These are phyloP conservation scores for Tetraodon nigroviridis DNA, from an alignment of 2,113 vertebrate genomes.

Conservation along the genomic window DNA sequence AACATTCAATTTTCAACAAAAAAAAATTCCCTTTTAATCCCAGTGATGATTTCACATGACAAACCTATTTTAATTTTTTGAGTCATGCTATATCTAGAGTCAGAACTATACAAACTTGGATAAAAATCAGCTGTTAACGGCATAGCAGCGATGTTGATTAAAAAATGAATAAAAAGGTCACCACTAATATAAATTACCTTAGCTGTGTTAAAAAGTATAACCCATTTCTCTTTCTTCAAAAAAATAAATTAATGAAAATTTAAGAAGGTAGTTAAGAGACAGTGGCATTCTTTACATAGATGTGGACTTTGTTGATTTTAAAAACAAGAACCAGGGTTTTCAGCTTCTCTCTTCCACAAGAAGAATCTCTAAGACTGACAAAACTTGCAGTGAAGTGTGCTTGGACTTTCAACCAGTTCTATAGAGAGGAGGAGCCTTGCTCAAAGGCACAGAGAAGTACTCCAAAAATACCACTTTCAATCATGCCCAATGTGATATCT, in stretches of 20 bases:
- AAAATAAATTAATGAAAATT: background rate
- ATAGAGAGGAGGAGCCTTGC: too few relatives aligned
- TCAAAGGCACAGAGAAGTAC: too few relatives aligned
- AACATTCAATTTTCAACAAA: background rate
- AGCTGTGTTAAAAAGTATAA: conserved; percentile 10
- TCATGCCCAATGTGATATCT: too few relatives aligned
- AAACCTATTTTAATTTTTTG: background rate
- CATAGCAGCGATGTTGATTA: conserved; percentile 28
- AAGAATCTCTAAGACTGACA: conserved; percentile 50
- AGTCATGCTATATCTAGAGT: background rate
- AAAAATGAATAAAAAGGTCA: conserved; percentile 5
- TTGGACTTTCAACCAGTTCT: too few relatives aligned
- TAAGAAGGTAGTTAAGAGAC: too few relatives aligned
- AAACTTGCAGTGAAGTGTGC: background rate
- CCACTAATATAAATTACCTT: conserved; percentile 14
- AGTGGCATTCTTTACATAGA: background rate
- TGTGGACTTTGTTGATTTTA: background rate
- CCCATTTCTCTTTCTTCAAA: background rate
- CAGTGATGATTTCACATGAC: background rate
- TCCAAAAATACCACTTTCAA: too few relatives aligned
- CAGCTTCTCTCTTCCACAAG: conserved; percentile 62
- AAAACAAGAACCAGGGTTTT: background rate
- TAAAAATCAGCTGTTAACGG: conserved; percentile 17
- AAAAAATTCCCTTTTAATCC: conserved; percentile 6
- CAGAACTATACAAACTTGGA: conserved; percentile 3